Base-by-base conservation (phyloP, 2,888 invertebrate species). In the Pteria penguin region DNA sequence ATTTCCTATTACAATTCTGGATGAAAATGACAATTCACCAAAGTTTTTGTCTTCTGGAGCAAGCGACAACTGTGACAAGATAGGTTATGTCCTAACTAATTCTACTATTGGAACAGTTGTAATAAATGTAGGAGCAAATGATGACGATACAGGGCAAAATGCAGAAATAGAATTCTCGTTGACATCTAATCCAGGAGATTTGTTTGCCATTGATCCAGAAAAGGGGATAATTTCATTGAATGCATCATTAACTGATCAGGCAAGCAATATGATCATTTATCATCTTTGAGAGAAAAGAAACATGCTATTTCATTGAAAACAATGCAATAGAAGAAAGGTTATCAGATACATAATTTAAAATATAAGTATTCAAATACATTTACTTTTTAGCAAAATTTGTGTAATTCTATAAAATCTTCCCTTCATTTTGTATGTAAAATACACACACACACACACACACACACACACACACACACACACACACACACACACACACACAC, bases 201-300 rank as follows among this genome's bases (percentile, higher is more conserved):
- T 98, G 93, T 99, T 99, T 92, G 96, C 96, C 92, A 97, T 99
- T 88, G 98, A 98, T 93, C 96, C 97, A 86, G 97, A 97, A 92
- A 97, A 97, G 88, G 98, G 98, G 91, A 97, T 97, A 97, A 98
- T 98, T 91, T 96, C 97, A 78, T 94, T 98, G 89, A 97, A 96
- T 94, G 97, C 97, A 93, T 97, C 97, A 69, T 94, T 98, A 63
- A 32, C 54, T 11, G 55, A 57, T 58, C 33, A 24, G 18, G 68
- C 57, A 31, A 57, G 68, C 24, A n/a, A n/a, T n/a, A n/a, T n/a
- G n/a, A n/a, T n/a, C n/a, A n/a, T n/a, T n/a, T n/a, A n/a, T n/a
- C n/a, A n/a, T n/a, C n/a, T n/a, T n/a, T n/a, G n/a, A n/a, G n/a
- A n/a, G n/a, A n/a, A n/a, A n/a, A n/a, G n/a, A n/a, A n/a, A n/a